A percentile compares a stretch with the other conserved stretches of the same genome.
phyloP scores from a whole-genome alignment of 2,888 invertebrate species.

The Meteorus cinctellus region DNA sequence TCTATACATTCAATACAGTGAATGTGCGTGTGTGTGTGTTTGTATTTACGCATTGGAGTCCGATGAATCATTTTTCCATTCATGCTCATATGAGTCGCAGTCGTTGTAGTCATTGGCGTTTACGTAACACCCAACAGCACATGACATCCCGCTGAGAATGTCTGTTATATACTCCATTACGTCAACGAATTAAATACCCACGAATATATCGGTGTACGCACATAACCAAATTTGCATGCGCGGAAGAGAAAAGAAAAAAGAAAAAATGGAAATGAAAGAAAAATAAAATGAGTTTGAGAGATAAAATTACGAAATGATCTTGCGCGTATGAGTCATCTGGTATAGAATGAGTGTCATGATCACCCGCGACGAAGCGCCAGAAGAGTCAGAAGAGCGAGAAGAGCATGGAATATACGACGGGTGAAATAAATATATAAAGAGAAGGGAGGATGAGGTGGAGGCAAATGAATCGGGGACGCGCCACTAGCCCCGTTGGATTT shows the following conservation, averaged over 20 bases:
- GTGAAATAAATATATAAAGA: not conserved
- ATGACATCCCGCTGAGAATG: constrained; percentile 50
- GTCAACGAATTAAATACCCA: constrained; percentile 55
- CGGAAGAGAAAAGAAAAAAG: not conserved
- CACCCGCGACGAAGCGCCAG: not conserved
- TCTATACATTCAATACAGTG: not conserved
- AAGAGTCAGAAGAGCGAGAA: not conserved
- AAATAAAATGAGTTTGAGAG: not conserved
- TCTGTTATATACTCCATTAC: constrained; percentile 25
- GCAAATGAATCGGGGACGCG: constrained; percentile 44
- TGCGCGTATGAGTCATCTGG: not conserved
- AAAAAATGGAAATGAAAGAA: not conserved
- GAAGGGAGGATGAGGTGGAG: not conserved
- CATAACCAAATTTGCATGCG: constrained; percentile 10
- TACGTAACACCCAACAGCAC: constrained; percentile 56
- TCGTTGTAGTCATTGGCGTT: constrained; percentile 53
- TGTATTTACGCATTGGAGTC: constrained; percentile 38
- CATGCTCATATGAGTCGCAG: constrained; percentile 58
- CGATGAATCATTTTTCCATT: constrained; percentile 61
- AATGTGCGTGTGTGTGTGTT: not conserved
- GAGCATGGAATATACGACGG: not conserved
- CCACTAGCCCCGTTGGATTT: constrained; percentile 56
- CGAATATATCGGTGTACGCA: constrained; percentile 48
- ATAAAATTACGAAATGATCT: constrained; percentile 10
- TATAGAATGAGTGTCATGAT: not conserved